These are phyloP conservation scores for Ascidia mentula DNA, from an alignment of 23 tunicate genomes.

Conservation along the genomic window DNA sequence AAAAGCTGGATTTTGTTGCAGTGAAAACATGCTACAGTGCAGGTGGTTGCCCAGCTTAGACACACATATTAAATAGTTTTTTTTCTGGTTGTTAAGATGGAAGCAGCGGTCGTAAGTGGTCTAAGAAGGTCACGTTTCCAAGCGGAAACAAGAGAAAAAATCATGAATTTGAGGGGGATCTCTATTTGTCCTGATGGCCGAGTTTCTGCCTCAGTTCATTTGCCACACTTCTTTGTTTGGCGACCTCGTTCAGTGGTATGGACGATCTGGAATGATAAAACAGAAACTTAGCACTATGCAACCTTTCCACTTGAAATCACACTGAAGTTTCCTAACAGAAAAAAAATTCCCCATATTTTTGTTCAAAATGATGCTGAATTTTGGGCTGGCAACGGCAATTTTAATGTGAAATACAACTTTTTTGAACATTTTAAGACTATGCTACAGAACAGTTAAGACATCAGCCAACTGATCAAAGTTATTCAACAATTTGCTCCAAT, in stretches of 20 bases:
- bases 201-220: constrained; percentile 59
- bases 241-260: constrained; percentile 56
- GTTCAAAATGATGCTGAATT: no score
- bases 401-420: no score
- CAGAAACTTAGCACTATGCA: no score
- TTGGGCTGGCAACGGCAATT: no score
- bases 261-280: constrained; percentile 83
- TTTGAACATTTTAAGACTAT: no score
- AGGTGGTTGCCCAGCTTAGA: background rate
- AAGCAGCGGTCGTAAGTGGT: constrained; percentile 2
- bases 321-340: no score
- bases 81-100: background rate
- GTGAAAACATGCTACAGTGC: constrained; percentile 3
- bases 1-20: background rate
- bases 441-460: no score
- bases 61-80: background rate
- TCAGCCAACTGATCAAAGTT: no score
- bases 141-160: background rate
- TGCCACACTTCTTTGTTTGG: constrained; percentile 70
- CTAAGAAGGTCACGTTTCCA: background rate
- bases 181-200: constrained; percentile 1
- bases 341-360: no score
- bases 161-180: background rate
- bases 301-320: no score
- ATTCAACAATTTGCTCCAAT: no score